phyloP scores from a whole-genome alignment of 2,888 invertebrate genomes.

The Drosophila neotestacea region DNA sequence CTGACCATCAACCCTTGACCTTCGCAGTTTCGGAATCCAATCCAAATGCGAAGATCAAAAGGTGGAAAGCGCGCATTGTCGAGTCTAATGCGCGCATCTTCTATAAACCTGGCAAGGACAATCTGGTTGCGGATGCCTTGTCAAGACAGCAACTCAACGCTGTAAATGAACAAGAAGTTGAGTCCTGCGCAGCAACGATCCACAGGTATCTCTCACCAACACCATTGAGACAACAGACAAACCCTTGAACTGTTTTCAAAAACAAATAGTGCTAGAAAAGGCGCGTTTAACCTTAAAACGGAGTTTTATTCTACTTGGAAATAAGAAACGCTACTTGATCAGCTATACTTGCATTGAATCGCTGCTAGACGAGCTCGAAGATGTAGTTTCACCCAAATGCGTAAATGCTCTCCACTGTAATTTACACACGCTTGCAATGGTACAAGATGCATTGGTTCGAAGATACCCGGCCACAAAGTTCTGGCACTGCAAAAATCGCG shows the following conservation, averaged over 20 bases:
- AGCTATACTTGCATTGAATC: slow-evolving; percentile 1
- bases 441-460: slow-evolving; percentile 20
- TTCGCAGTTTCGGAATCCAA: too few species aligned
- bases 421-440: slow-evolving; percentile 12
- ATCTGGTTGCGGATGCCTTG: slow-evolving; percentile 11
- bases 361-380: slow-evolving; percentile 7
- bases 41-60: too few species aligned
- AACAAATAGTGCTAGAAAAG: slow-evolving; percentile 15
- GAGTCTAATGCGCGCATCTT: too few species aligned
- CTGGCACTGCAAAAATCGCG: slow-evolving; percentile 16
- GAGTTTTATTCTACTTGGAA: slow-evolving; percentile 5
- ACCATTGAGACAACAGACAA: slow-evolving; percentile 14
- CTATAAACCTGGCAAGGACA: too few species aligned
- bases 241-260: slow-evolving; percentile 14
- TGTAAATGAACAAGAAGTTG: not conserved
- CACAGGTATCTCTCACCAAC: slow-evolving; percentile 6
- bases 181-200: not conserved
- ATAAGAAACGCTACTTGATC: slow-evolving; percentile 6
- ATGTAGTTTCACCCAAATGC: slow-evolving; percentile 5
- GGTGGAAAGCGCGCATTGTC: too few species aligned
- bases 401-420: slow-evolving; percentile 23
- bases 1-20: too few species aligned
- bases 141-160: slow-evolving; percentile 6
- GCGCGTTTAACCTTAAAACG: not conserved
- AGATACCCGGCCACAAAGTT: slow-evolving; percentile 13